Evolutionary conservation across 1,140 invertebrate genomes (phyloP), one percentile per base, ranked within the genome.

Genomic region (Diorhabda elongata): DNA sequence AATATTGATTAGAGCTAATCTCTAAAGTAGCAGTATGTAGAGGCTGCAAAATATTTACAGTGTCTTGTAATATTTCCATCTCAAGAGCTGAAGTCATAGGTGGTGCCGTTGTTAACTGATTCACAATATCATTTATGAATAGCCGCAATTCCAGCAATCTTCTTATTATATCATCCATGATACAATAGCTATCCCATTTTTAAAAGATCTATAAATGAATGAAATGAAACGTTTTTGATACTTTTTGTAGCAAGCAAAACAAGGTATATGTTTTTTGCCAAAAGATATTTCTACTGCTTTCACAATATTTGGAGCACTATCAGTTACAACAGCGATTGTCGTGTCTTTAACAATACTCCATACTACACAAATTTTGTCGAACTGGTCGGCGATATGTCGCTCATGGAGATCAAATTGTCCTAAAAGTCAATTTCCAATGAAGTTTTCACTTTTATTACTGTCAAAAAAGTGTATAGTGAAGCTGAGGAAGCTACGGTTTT

Each of bases 241-340:
- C 5, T 9, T 52, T 70, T 60, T 61, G 61, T 45, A 3, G 67
- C 69, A 4, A n/a, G 69, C 69, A 61, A 26, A 70, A 56, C 69
- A 70, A 11, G 64, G 64, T 4, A 70, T 9, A 67, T 67, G 58
- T 45, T n/a, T 61, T 44, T 63, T 62, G 47, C 47, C 2, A 52
- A 52, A 52, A 6, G 47, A 5, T 6, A 52, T 52, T 6, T 52
- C 45, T 52, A 52, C 45, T 52, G 45, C 45, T 52, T 52, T 52
- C 47, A 52, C 9, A 9, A 52, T 52, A 52, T 9, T 52, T 5
- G 47, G 5, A 52, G 5, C 47, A 52, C 9, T 52, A 5, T 52
- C 47, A 6, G 47, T 2, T 6, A 52, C 2, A 5, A 52, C 47
- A 52, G 47, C 47, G 9, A 9, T 52, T 52, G 9, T 52, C 5